Evolutionary conservation across 2,113 vertebrate genomes (phyloP).

Genomic region (Atherinomorus stipes): DNA sequence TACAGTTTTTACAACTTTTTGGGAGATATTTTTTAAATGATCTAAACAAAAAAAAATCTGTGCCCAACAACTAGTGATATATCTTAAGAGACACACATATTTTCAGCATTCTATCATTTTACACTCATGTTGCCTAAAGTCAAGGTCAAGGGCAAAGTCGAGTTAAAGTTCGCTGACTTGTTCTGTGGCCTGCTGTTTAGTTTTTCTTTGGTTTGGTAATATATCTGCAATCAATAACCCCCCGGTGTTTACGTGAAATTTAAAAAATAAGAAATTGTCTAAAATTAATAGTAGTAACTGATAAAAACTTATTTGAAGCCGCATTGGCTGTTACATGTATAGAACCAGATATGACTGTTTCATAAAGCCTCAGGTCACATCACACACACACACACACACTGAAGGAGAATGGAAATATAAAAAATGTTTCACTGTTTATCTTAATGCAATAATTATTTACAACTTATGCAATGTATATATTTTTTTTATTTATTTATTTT

Average conservation of each 20-base stretch:
- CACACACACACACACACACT: too few relatives aligned
- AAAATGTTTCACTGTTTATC: too few relatives aligned
- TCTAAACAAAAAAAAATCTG: too few relatives aligned
- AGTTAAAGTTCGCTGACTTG: conserved; percentile 44
- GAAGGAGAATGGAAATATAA: neutral
- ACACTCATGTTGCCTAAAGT: too few relatives aligned
- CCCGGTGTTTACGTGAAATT: neutral
- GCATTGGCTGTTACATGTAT: neutral
- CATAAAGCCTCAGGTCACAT: neutral
- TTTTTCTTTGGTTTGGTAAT: neutral
- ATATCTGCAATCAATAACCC: neutral
- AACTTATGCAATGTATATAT: neutral
- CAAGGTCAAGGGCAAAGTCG: conserved; percentile 47
- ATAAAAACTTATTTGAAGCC: neutral
- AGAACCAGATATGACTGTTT: neutral
- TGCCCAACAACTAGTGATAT: neutral
- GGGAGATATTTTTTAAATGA: too few relatives aligned
- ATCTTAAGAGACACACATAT: neutral
- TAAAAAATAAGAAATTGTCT: neutral
- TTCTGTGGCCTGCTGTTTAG: conserved; percentile 13
- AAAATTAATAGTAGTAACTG: neutral
- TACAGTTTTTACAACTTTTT: too few relatives aligned
- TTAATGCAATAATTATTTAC: too few relatives aligned
- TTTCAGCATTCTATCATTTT: neutral
- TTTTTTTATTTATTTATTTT: too few relatives aligned